Percentiles rank a stretch among this genome's conserved stretches.
These are phyloP conservation scores for Phoxinus phoxinus DNA, from an alignment of 2,113 vertebrate genomes.

Conservation along the genomic window DNA sequence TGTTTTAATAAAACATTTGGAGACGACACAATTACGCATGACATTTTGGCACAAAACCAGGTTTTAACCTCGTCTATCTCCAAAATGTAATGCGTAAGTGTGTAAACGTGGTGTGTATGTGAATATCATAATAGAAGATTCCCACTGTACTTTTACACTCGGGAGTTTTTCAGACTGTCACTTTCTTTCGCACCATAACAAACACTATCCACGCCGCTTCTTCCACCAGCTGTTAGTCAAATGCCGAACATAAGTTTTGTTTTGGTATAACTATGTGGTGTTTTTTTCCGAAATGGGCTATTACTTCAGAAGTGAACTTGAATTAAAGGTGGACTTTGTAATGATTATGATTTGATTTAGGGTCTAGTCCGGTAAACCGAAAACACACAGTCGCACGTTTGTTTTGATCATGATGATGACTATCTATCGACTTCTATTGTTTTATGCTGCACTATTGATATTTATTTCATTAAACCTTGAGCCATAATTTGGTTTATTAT, in stretches of 20 bases:
- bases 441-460: background rate
- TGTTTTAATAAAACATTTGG: background rate
- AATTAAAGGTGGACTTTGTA: background rate
- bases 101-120: background rate
- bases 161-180: background rate
- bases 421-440: background rate
- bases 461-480: background rate
- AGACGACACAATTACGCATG: background rate
- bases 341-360: background rate
- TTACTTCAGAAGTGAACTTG: background rate
- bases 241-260: background rate
- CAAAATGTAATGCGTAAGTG: background rate
- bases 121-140: background rate
- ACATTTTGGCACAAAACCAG: background rate
- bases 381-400: background rate
- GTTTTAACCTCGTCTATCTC: background rate
- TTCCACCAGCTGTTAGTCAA: background rate
- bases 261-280: background rate
- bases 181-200: conserved; percentile 18
- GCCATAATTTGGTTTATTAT: background rate
- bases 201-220: background rate
- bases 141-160: background rate
- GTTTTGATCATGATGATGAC: background rate
- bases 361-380: background rate
- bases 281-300: background rate